These are phyloP conservation scores for Discoglossus pictus DNA, from an alignment of 2,797 vertebrate species.

Conservation along the genomic window DNA sequence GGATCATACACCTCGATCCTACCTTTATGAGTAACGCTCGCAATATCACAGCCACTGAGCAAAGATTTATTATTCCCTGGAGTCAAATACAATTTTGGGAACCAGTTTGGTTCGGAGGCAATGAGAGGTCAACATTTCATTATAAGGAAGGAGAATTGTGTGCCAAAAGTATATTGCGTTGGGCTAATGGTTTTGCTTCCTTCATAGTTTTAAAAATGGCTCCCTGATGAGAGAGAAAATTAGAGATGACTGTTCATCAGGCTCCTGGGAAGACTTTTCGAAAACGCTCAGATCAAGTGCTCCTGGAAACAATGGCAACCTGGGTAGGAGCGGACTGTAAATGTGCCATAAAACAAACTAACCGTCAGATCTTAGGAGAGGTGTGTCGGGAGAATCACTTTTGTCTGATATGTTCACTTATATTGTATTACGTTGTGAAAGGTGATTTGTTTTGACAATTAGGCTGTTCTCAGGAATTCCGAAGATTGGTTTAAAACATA, in stretches of 20 bases:
- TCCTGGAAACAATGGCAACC: slow-evolving; percentile 83
- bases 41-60: slow-evolving; percentile 12
- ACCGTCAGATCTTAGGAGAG: too few species aligned
- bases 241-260: slow-evolving; percentile 75
- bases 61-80: slow-evolving; percentile 20
- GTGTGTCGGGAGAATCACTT: too few species aligned
- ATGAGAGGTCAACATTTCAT: slow-evolving; percentile 36
- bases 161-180: neutral
- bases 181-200: slow-evolving; percentile 11
- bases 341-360: too few species aligned
- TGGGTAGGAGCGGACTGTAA: slow-evolving; percentile 78
- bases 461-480: too few species aligned
- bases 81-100: slow-evolving; percentile 27
- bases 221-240: slow-evolving; percentile 89
- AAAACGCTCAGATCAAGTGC: slow-evolving; percentile 72
- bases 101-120: slow-evolving; percentile 20
- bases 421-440: too few species aligned
- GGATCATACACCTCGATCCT: slow-evolving; percentile 13
- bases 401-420: too few species aligned
- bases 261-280: slow-evolving; percentile 89
- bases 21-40: slow-evolving; percentile 16
- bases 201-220: slow-evolving; percentile 90
- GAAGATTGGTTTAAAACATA: too few species aligned
- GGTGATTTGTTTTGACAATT: too few species aligned
- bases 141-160: slow-evolving; percentile 1